Evolutionary conservation across 2,888 invertebrate species (phyloP).

Genomic region (Tyria jacobaeae): DNA sequence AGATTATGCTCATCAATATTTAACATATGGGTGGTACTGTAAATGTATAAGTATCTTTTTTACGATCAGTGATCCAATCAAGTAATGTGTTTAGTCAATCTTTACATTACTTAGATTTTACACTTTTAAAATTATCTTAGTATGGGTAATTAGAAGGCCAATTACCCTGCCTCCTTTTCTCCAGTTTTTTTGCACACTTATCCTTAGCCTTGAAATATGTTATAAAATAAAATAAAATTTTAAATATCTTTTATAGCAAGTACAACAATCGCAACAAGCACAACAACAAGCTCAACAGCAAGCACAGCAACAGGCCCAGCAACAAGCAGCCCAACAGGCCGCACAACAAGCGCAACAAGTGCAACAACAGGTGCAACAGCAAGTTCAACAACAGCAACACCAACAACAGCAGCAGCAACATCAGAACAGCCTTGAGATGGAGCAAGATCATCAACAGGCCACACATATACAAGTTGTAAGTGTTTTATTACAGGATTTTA

Average conservation of each 20-base stretch:
- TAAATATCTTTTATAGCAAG: not conserved
- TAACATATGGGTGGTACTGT: too few relatives aligned
- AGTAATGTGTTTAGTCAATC: not conserved
- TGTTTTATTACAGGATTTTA: too few relatives aligned
- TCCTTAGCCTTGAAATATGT: too few relatives aligned
- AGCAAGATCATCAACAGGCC: slow-evolving; percentile 81
- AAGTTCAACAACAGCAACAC: slow-evolving; percentile 59
- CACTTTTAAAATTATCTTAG: not conserved
- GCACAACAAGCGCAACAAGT: slow-evolving; percentile 62
- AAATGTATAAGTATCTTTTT: not conserved
- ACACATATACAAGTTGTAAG: slow-evolving; percentile 83
- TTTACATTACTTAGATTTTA: not conserved
- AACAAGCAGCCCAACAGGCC: slow-evolving; percentile 47
- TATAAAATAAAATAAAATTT: not conserved
- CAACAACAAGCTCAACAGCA: slow-evolving; percentile 69
- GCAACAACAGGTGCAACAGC: slow-evolving; percentile 11
- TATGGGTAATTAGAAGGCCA: too few relatives aligned
- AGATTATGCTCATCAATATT: too few relatives aligned
- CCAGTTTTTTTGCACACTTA: slow-evolving; percentile 17
- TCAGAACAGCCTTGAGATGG: slow-evolving; percentile 73
- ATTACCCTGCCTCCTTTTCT: not conserved
- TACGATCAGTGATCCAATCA: not conserved
- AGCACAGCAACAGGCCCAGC: slow-evolving; percentile 52
- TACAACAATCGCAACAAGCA: slow-evolving; percentile 60
- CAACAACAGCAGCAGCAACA: slow-evolving; percentile 67